Evolutionary conservation across 2,113 vertebrate genomes (phyloP), one percentile per base, ranked within the genome.

Genomic region (Seriola quinqueradiata): DNA sequence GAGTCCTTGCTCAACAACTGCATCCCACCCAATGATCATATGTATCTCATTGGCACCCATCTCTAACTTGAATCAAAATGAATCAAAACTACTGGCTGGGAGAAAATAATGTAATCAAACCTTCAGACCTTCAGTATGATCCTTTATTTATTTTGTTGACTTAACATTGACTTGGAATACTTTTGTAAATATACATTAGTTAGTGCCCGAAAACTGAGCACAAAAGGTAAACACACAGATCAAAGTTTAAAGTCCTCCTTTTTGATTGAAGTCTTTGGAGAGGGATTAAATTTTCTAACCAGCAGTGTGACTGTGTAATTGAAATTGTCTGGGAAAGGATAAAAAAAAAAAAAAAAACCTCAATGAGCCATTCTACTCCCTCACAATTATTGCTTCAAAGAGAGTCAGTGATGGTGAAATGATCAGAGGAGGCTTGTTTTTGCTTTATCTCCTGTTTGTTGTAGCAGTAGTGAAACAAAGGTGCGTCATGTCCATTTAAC

Each of bases 241-340:
- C 21, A 73, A 32, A 23, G 12, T 61, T 52, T 11, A 38, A 16
- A 63, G 32, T 42, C 25, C 32, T 61, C 40, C 40, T 42, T 42
- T 42, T 48, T 48, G 25, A n/a, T 48, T 34, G 55, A 19, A 38
- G n/a, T 71, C 58, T 50, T 50, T 52, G 32, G 59, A 52, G 46
- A 64, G 48, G 34, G 46, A 50, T 42, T 42, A 14, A 28, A 54
- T 28, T 16, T 54, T 54, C 48, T 64, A 28, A 64, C 32, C 13
- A 52, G 28, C 13, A 46, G 42, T 61, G 59, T 75, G 59, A 64
- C 55, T 8, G n/a, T 60, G 25, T 52, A 25, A 55, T 40, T 75
- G 8, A 65, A 54, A 54, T 42, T 42, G 40, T 42, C 8, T 42
- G 40, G 8, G 40, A 42, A 42, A 42, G 40, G 10, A 10, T 8